phyloP scores from a whole-genome alignment of 2,113 vertebrate genomes.

The Bos javanicus region DNA sequence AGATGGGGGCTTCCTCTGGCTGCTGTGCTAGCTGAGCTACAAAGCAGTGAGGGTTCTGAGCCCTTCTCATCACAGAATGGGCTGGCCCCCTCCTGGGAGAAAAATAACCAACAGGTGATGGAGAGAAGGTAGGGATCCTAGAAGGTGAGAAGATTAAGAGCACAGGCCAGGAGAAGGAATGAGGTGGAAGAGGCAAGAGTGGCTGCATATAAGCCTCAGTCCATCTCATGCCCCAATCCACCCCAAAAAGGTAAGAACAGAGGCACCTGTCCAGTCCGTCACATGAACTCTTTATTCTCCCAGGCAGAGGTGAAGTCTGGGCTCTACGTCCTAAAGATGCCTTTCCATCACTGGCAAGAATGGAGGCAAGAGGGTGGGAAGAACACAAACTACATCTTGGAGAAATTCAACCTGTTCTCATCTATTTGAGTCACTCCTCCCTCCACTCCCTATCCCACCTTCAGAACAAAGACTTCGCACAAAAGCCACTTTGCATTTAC shows the following conservation, averaged over 20 bases:
- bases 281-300: neutral
- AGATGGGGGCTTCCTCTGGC: neutral
- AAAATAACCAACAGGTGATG: neutral
- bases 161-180: neutral
- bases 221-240: neutral
- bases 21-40: neutral
- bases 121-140: neutral
- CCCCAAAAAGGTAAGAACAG: neutral
- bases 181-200: neutral
- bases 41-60: neutral
- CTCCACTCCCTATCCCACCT: neutral
- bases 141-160: neutral
- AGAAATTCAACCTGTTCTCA: neutral
- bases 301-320: neutral
- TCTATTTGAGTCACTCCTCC: neutral
- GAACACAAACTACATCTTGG: neutral
- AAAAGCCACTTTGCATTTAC: neutral
- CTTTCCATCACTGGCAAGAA: neutral
- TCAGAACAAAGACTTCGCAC: neutral
- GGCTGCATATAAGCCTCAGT: neutral
- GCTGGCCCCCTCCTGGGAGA: neutral
- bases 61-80: neutral
- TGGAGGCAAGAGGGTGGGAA: neutral
- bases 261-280: neutral
- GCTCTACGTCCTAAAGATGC: neutral